Evolutionary conservation across 2,888 invertebrate species (phyloP).

Genomic region (Antitype chi): DNA sequence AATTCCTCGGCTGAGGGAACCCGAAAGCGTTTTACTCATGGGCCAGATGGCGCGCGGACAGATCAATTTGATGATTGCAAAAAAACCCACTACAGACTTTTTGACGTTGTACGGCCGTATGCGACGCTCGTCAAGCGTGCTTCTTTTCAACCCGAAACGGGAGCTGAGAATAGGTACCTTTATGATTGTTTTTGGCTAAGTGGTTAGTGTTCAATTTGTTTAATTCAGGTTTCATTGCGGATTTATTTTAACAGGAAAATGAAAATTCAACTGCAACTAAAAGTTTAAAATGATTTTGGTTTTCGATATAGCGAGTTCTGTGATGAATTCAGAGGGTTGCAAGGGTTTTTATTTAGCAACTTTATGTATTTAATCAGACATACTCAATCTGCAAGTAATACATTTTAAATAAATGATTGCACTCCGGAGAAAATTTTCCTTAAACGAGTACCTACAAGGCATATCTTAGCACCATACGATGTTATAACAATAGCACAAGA

Average conservation of each 20-base stretch:
- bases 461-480: neutral
- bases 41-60: constrained; percentile 89
- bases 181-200: constrained; percentile 62
- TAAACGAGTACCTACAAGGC: neutral
- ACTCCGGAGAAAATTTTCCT: neutral
- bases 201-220: constrained; percentile 44
- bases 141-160: constrained; percentile 72
- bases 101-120: constrained; percentile 83
- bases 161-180: constrained; percentile 62
- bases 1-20: constrained; percentile 87
- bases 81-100: constrained; percentile 84
- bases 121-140: constrained; percentile 72
- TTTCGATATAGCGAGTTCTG: neutral
- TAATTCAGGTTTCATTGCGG: constrained; percentile 18
- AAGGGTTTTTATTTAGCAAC: neutral
- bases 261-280: neutral
- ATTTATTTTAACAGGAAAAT: neutral
- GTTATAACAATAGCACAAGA: neutral
- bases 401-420: neutral
- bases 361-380: neutral
- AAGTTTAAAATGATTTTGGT: neutral
- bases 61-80: constrained; percentile 91
- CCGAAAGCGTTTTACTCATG: constrained; percentile 89
- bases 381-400: neutral
- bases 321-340: neutral